Percentiles rank a stretch among this genome's conserved stretches.
Conservation (phyloP, 2,113 vertebrate genomes). For the Anser cygnoides region DNA sequence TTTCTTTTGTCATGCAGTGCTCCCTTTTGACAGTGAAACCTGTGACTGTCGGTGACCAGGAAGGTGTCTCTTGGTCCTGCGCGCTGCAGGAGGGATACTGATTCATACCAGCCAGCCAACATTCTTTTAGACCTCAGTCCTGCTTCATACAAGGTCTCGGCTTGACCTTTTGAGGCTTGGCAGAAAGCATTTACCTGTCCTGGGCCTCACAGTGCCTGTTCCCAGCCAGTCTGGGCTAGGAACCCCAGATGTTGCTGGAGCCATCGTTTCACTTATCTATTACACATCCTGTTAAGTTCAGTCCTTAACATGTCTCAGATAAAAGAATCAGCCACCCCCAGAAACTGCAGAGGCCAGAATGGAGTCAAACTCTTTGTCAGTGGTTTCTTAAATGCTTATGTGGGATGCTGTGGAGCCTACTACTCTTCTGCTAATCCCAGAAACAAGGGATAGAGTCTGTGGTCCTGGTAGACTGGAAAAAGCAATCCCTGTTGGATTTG, state of each 20-base stretch:
- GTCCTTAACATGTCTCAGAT: not conserved
- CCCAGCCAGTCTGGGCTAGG: not conserved
- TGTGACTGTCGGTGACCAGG: not conserved
- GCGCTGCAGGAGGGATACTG: not conserved
- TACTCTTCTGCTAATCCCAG: not conserved
- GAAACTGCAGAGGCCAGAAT: not conserved
- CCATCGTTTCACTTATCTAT: not conserved
- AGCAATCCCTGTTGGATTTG: not conserved
- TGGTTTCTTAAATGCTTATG: not conserved
- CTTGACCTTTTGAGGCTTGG: not conserved
- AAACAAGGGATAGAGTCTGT: not conserved
- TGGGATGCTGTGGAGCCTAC: not conserved
- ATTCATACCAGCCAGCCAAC: not conserved
- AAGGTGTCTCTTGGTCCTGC: not conserved
- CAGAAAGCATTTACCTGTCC: not conserved
- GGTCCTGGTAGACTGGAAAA: not conserved
- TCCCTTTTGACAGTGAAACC: not conserved
- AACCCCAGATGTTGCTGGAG: not conserved
- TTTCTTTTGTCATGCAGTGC: not conserved
- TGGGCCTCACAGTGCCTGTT: not conserved
- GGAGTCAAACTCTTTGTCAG: not conserved
- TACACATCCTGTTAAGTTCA: not conserved
- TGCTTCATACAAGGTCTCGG: not conserved
- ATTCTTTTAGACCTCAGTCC: not conserved
- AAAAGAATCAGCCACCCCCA: not conserved